These are phyloP conservation scores for Ornithoptera priamus DNA, from an alignment of 2,888 invertebrate genomes.

Conservation along the genomic window DNA sequence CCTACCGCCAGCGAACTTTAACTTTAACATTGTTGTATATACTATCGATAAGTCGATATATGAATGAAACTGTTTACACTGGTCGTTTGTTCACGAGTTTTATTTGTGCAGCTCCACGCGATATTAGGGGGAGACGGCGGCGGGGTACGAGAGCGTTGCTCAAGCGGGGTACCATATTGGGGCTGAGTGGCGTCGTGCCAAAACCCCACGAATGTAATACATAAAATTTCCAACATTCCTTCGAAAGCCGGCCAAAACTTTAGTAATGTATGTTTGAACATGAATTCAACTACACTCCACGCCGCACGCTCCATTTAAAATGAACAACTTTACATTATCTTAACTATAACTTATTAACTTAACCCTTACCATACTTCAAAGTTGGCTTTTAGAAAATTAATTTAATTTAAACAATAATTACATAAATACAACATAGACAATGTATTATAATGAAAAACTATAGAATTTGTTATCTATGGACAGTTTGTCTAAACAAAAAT, in stretches of 20 bases:
- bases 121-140: conserved; percentile 13
- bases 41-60: background rate
- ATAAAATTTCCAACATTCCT: conserved; percentile 26
- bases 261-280: conserved; percentile 7
- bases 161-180: conserved; percentile 20
- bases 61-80: background rate
- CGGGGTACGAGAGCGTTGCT: conserved; percentile 17
- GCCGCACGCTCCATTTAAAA: background rate
- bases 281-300: background rate
- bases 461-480: too few species aligned
- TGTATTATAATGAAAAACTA: too few species aligned
- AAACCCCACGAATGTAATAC: conserved; percentile 22
- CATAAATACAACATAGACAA: too few species aligned
- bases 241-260: conserved; percentile 16
- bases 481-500: too few species aligned
- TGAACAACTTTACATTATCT: too few species aligned
- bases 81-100: conserved; percentile 11
- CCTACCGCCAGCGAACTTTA: background rate
- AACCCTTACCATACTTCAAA: too few species aligned
- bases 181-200: conserved; percentile 28
- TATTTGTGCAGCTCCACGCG: conserved; percentile 23
- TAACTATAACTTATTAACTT: too few species aligned
- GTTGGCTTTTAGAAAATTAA: too few species aligned
- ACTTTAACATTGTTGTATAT: background rate
- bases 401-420: too few species aligned